These are phyloP conservation scores for Gryon sp. DNA, from an alignment of 1,140 invertebrate species.

Conservation along the genomic window DNA sequence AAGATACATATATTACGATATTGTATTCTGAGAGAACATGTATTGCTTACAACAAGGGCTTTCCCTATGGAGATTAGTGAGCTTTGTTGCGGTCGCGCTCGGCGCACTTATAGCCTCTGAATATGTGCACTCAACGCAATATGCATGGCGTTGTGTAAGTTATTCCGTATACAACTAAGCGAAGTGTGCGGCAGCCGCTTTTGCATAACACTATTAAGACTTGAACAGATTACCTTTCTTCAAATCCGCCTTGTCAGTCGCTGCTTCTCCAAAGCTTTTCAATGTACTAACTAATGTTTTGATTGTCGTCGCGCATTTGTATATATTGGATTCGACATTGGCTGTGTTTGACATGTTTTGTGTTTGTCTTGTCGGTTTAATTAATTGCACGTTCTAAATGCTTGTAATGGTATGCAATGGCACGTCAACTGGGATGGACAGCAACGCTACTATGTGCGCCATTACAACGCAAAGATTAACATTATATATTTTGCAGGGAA, in stretches of 20 bases:
- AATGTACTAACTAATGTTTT: constrained; percentile 36
- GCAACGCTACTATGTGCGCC: no score
- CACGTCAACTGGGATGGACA: not conserved
- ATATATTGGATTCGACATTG: constrained; percentile 25
- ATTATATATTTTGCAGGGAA: no score
- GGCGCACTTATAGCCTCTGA: constrained; percentile 32
- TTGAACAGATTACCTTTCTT: constrained; percentile 47
- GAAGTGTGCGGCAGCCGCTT: constrained; percentile 1
- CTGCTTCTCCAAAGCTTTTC: constrained; percentile 3
- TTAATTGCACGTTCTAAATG: constrained; percentile 25
- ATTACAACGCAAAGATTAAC: no score
- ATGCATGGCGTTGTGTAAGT: no score
- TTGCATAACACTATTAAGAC: constrained; percentile 48
- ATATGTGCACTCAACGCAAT: constrained; percentile 24
- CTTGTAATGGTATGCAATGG: constrained; percentile 15
- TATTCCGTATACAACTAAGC: not conserved
- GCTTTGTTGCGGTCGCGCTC: constrained; percentile 52
- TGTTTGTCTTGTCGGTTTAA: constrained; percentile 44
- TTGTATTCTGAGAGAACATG: constrained; percentile 4
- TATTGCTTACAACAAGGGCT: constrained; percentile 45
- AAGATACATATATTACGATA: constrained; percentile 19
- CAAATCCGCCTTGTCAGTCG: constrained; percentile 3
- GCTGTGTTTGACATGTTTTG: constrained; percentile 15
- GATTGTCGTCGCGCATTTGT: constrained; percentile 22
- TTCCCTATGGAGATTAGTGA: constrained; percentile 54